Evolutionary conservation across 2,888 invertebrate genomes (phyloP), one percentile per base, ranked within the genome.

Genomic region (Abrostola tripartita): DNA sequence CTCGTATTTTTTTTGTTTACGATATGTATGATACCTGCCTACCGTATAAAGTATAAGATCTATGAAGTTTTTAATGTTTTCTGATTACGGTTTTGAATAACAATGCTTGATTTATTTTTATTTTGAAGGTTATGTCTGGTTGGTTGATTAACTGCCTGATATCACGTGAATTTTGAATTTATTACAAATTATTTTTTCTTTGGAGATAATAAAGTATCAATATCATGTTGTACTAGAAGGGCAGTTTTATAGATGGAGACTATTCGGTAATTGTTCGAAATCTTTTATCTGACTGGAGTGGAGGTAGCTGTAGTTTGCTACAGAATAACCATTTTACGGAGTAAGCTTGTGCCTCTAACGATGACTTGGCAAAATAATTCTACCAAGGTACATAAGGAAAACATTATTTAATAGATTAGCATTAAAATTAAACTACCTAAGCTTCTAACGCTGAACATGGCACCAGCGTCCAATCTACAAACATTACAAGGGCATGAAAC

Each of bases 401-500:
- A 47, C 8, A 47, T 24, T 24, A 47, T 9, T 47, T 8, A 44
- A 44, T 12, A 14, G 14, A 47, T 9, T 9, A 8, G 9, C 44
- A 44, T 44, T 44, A 44, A 44, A 14, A 24, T 14, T 35, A 10
- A 10, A 49, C 49, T 10, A 50, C 35, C 35, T 36, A 36, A 58
- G 35, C 51, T 40, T 68, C 42, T 61, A 10, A 35, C 37, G 41
- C 51, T 65, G 63, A 80, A 69, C 59, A 61, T 36, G 49, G 54
- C 41, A 7, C 44, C 44, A 52, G 24, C 41, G 49, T 58, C 66
- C 55, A 77, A 72, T 78, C 61, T 58, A 54, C 76, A 80, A 79
- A 83, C 80, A 78, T 59, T 68, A 68, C 80, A 70, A 71, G 65
- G 66, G 83, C 85, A 88, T 85, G 79, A 81, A 79, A 82, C 74